Evolutionary conservation across 2,888 invertebrate species (phyloP).

Genomic region (Synanthedon formicaeformis): DNA sequence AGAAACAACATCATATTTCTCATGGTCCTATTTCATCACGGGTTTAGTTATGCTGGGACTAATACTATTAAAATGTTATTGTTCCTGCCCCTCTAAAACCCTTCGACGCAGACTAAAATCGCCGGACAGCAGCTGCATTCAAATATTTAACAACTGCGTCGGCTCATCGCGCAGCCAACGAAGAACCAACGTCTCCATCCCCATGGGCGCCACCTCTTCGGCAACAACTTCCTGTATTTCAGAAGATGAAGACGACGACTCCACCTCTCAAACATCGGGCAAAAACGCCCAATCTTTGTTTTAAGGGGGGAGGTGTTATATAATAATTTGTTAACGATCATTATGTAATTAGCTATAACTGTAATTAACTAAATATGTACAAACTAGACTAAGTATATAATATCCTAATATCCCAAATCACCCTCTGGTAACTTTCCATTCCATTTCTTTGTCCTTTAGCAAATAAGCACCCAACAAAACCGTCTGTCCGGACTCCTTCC

Average conservation of each 20-base stretch:
- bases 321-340: neutral
- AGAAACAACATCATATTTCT: neutral
- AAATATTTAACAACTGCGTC: neutral
- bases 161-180: neutral
- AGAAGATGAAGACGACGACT: slow-evolving; percentile 4
- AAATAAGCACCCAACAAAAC: too few species aligned
- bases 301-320: slow-evolving; percentile 8
- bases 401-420: too few species aligned
- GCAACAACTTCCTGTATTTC: neutral
- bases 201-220: neutral
- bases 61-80: too few species aligned
- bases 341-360: too few species aligned
- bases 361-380: too few species aligned
- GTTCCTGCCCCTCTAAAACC: too few species aligned
- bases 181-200: neutral
- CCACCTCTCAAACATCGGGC: slow-evolving; percentile 4
- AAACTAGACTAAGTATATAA: too few species aligned
- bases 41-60: neutral
- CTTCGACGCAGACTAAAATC: too few species aligned
- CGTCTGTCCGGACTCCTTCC: too few species aligned
- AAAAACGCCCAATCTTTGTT: slow-evolving; percentile 8
- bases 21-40: neutral
- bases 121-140: neutral
- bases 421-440: too few species aligned
- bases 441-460: too few species aligned